Evolutionary conservation across 2,113 vertebrate species (phyloP).

Genomic region (Theristicus caerulescens): DNA sequence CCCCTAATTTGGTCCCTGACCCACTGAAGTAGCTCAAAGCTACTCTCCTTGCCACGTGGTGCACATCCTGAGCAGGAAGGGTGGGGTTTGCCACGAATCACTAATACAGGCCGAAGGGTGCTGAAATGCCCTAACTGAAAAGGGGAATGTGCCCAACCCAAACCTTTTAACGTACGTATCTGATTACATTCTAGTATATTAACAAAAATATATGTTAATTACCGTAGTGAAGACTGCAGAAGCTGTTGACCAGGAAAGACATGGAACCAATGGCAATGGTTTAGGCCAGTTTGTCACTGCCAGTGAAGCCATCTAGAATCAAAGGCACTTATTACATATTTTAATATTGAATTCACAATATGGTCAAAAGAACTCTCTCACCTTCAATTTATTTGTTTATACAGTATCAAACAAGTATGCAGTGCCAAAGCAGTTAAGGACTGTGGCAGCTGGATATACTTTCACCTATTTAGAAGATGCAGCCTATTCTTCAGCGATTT

Average conservation of each 20-base stretch:
- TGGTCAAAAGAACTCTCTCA: neutral
- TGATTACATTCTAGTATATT: neutral
- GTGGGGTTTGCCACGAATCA: neutral
- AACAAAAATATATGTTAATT: constrained; percentile 45
- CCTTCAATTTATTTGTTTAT: neutral
- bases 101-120: neutral
- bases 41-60: neutral
- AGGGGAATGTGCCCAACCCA: neutral
- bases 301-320: constrained; percentile 92
- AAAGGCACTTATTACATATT: neutral
- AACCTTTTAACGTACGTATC: neutral
- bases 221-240: constrained; percentile 98
- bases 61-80: neutral
- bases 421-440: neutral
- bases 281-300: constrained; percentile 98
- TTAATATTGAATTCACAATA: neutral
- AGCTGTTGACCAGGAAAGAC: constrained; percentile 97
- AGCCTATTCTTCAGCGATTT: neutral
- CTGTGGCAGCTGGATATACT: neutral
- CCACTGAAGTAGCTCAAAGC: neutral
- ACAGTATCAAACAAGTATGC: neutral
- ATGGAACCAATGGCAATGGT: constrained; percentile 93
- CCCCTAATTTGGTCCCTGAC: neutral
- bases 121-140: neutral
- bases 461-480: neutral